phyloP scores from a whole-genome alignment of 2,888 invertebrate genomes.

The Acleris literana region DNA sequence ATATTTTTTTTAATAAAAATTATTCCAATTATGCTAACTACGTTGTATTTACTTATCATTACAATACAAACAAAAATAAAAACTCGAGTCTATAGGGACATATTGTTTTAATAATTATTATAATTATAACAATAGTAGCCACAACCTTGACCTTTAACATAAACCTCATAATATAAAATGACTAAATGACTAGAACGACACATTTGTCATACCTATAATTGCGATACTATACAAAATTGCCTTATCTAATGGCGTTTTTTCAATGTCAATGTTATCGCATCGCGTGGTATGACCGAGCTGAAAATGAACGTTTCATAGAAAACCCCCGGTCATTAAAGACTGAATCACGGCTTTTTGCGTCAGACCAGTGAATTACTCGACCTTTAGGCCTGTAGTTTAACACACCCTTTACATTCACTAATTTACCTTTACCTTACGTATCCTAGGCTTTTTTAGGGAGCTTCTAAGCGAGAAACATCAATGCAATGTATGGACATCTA shows the following conservation, averaged over 20 bases:
- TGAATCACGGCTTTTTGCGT: constrained; percentile 62
- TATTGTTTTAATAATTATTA: too few relatives aligned
- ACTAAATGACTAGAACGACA: background rate
- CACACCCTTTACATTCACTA: constrained; percentile 27
- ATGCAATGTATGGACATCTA: too few relatives aligned
- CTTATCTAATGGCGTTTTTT: constrained; percentile 41
- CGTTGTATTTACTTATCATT: too few relatives aligned
- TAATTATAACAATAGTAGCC: too few relatives aligned
- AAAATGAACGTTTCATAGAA: constrained; percentile 48
- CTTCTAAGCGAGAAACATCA: background rate
- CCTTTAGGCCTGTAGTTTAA: constrained; percentile 48
- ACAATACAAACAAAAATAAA: too few relatives aligned
- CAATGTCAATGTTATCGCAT: constrained; percentile 46
- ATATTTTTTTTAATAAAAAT: too few relatives aligned
- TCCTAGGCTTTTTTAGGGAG: constrained; percentile 1
- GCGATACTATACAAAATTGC: constrained; percentile 13
- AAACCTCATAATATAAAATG: background rate
- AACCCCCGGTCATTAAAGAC: constrained; percentile 55
- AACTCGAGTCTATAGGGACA: too few relatives aligned
- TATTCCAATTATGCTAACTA: too few relatives aligned
- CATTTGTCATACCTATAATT: constrained; percentile 6
- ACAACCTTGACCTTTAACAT: background rate
- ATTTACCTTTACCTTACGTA: background rate
- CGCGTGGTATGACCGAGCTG: constrained; percentile 45
- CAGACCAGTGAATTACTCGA: constrained; percentile 58